These are phyloP conservation scores for Tyto alba DNA, from an alignment of 2,113 vertebrate species.

Conservation along the genomic window DNA sequence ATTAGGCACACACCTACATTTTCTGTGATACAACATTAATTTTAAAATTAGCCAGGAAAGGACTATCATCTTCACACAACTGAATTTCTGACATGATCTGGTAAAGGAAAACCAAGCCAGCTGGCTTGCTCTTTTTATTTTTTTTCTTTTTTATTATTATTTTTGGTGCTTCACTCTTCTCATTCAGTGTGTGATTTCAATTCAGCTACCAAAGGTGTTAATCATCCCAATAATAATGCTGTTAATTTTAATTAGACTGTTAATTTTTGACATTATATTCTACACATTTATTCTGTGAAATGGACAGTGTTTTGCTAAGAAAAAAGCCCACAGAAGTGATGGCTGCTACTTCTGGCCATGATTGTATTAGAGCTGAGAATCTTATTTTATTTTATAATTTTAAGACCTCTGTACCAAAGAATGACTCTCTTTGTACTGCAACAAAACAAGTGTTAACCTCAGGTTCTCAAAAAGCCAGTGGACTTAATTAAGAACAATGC, in stretches of 20 bases:
- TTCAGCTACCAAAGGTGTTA: not conserved
- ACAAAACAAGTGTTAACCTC: not conserved
- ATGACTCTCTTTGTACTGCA: not conserved
- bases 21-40: not conserved
- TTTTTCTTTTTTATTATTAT: no score
- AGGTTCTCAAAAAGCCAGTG: not conserved
- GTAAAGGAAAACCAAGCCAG: not conserved
- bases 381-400: not conserved
- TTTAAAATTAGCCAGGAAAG: not conserved
- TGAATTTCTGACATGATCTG: not conserved
- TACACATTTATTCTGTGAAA: not conserved
- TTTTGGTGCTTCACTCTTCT: not conserved
- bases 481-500: not conserved
- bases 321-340: not conserved
- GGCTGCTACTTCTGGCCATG: not conserved
- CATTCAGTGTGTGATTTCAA: not conserved
- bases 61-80: not conserved
- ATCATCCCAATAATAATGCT: not conserved
- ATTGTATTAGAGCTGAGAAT: not conserved
- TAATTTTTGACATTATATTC: not conserved
- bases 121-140: not conserved
- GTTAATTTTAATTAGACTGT: not conserved
- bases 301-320: not conserved
- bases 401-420: not conserved
- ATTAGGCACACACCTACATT: not conserved